These are phyloP conservation scores for Cylindroiulus punctatus DNA, from an alignment of 2,888 invertebrate genomes.

Conservation along the genomic window DNA sequence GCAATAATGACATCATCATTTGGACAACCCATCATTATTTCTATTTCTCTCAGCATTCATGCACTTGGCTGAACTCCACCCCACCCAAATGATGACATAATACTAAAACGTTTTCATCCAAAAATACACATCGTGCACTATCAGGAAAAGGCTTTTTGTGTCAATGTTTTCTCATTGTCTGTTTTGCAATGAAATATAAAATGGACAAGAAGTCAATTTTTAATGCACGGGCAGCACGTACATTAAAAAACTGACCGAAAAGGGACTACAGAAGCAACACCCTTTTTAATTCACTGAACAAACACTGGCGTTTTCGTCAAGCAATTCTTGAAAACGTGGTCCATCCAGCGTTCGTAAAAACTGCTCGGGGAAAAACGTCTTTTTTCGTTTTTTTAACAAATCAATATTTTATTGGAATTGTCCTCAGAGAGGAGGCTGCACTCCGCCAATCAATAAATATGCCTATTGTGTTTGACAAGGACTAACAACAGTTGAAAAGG, in stretches of 20 bases:
- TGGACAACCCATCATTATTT: no score
- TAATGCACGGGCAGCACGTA: neutral
- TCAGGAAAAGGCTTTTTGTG: no score
- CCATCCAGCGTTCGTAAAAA: slow-evolving; percentile 23
- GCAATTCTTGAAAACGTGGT: no score
- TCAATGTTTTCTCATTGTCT: no score
- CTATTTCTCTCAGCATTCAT: no score
- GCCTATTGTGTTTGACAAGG: slow-evolving; percentile 42
- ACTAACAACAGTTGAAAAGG: slow-evolving; percentile 15
- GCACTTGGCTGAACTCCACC: no score
- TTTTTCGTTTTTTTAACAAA: slow-evolving; percentile 25
- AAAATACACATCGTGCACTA: no score
- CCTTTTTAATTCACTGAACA: slow-evolving; percentile 40
- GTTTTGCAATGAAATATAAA: no score
- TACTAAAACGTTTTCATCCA: no score
- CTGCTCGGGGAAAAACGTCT: slow-evolving; percentile 5
- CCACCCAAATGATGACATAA: no score
- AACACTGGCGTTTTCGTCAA: neutral
- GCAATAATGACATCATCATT: no score
- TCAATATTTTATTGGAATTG: slow-evolving; percentile 38
- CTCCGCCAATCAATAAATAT: slow-evolving; percentile 37
- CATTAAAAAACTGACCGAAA: neutral
- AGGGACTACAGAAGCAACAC: neutral
- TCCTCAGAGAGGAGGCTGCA: slow-evolving; percentile 38
- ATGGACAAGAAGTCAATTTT: neutral